Evolutionary conservation across 2,797 vertebrate genomes (phyloP), one percentile per base, ranked within the genome.

Genomic region (Yasuhikotakia modesta): DNA sequence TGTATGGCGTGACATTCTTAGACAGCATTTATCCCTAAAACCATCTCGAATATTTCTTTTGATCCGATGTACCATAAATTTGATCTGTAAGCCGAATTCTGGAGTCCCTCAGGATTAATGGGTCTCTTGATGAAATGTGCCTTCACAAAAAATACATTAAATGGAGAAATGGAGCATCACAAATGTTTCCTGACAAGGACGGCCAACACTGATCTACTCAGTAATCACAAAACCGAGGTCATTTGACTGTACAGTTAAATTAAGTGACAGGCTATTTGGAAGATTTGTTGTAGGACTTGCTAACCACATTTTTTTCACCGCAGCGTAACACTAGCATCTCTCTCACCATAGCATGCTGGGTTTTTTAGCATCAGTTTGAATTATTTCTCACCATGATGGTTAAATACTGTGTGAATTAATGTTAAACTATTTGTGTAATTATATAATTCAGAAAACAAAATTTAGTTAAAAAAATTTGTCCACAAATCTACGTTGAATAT

Each of bases 271-370:
- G 81, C 84, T 87, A 89, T 91, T 90, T 88, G 24, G 87, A 85
- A 88, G 87, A 92, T 91, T 92, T 88, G 80, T 78, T 78, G 77
- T 73, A 73, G 82, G 87, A 87, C 87, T 90, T 89, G 63, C 90
- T 87, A 84, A 45, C 74, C 82, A 68, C 21, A 32, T 6, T 66
- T 19, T 30, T 35, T 75, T 45, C 19, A 17, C 19, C 24, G 45
- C 8, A 58, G 32, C 30, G 14, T 8, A 27, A 19, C 16, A 35
- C 32, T 39, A 6, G 35, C 35, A 39, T 39, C 35, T 39, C 35
- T 39, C 35, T 39, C 35, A 39, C 5, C 8, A 7, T 35, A 35
- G 35, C 4, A 35, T 35, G 35, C 4, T 35, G 35, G n/a, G n/a
- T 35, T 35, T 2, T 39, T 39, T 39, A 8, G 5, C 35, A 39